Percentiles rank a stretch among this genome's conserved stretches.
phyloP scores from a whole-genome alignment of 1,140 invertebrate genomes.

The Drosophila elegans region DNA sequence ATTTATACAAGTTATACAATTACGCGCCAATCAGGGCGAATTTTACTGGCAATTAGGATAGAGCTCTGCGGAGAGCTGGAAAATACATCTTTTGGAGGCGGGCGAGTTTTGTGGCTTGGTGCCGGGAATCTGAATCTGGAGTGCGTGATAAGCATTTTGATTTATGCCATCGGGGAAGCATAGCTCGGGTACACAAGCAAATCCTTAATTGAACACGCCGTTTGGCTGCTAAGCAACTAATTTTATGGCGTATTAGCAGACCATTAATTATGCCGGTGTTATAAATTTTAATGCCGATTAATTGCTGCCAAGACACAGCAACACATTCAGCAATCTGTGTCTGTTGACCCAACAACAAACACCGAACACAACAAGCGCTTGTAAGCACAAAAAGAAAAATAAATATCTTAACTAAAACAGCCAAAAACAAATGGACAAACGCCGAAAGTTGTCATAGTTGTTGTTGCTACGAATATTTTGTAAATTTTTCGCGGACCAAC shows the following conservation, averaged over 20 bases:
- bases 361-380: slow-evolving; percentile 53
- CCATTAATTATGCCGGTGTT: slow-evolving; percentile 78
- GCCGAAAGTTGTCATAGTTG: slow-evolving; percentile 56
- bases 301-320: slow-evolving; percentile 81
- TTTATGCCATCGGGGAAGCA: slow-evolving; percentile 71
- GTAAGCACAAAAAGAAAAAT: slow-evolving; percentile 18
- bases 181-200: slow-evolving; percentile 53
- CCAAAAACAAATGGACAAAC: slow-evolving; percentile 22
- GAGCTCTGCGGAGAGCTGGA: neutral
- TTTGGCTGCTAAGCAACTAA: slow-evolving; percentile 71
- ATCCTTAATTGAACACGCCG: slow-evolving; percentile 77
- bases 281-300: slow-evolving; percentile 83
- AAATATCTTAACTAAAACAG: slow-evolving; percentile 19
- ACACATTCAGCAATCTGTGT: slow-evolving; percentile 47
- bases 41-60: slow-evolving; percentile 53
- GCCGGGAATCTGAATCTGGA: slow-evolving; percentile 5
- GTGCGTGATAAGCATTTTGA: slow-evolving; percentile 80
- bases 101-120: slow-evolving; percentile 14
- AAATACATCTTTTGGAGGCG: slow-evolving; percentile 29
- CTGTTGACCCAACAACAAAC: slow-evolving; percentile 55
- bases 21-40: slow-evolving; percentile 62
- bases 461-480: slow-evolving; percentile 32
- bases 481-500: slow-evolving; percentile 31
- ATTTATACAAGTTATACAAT: slow-evolving; percentile 82
- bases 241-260: slow-evolving; percentile 82